A percentile compares a stretch with the other conserved stretches of the same genome.
Evolutionary conservation across 2,113 vertebrate genomes (phyloP).

Genomic region (Seriola aureovittata): DNA sequence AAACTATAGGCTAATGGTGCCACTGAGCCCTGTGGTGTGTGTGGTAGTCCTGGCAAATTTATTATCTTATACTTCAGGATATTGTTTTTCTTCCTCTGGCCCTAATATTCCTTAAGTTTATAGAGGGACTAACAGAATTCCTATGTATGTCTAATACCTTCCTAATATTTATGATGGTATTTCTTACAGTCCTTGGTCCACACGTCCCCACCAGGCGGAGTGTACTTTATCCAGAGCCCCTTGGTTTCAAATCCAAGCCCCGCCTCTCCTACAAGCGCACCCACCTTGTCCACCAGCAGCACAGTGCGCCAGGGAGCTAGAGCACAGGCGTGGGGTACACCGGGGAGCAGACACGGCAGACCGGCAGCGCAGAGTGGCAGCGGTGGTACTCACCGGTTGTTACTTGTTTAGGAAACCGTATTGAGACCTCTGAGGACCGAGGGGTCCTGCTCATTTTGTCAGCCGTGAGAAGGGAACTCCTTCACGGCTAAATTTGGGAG

Average conservation of each 20-base stretch:
- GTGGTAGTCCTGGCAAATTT: neutral
- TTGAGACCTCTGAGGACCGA: neutral
- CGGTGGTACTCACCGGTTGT: neutral
- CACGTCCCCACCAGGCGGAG: constrained; percentile 45
- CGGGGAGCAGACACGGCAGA: constrained; percentile 27
- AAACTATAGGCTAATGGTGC: neutral
- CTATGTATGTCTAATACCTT: neutral
- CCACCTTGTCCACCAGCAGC: constrained; percentile 69
- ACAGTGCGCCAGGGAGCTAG: constrained; percentile 68
- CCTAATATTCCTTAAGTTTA: neutral
- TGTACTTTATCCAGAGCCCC: constrained; percentile 79
- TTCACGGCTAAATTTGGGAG: constrained; percentile 60
- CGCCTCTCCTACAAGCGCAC: constrained; percentile 80
- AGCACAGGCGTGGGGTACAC: constrained; percentile 37
- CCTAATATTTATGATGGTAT: constrained; percentile 36
- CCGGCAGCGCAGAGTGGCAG: neutral
- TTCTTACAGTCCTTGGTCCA: neutral
- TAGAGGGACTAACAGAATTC: neutral
- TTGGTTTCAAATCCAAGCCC: constrained; percentile 73
- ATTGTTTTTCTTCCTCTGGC: neutral
- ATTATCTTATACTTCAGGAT: neutral
- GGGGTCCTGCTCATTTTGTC: neutral
- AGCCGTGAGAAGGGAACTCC: constrained; percentile 36
- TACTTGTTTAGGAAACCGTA: neutral
- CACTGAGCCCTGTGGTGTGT: neutral